Percentiles rank a stretch among this genome's conserved stretches.
phyloP scores from a whole-genome alignment of 2,888 invertebrate genomes.

The Campopleginae sp. region DNA sequence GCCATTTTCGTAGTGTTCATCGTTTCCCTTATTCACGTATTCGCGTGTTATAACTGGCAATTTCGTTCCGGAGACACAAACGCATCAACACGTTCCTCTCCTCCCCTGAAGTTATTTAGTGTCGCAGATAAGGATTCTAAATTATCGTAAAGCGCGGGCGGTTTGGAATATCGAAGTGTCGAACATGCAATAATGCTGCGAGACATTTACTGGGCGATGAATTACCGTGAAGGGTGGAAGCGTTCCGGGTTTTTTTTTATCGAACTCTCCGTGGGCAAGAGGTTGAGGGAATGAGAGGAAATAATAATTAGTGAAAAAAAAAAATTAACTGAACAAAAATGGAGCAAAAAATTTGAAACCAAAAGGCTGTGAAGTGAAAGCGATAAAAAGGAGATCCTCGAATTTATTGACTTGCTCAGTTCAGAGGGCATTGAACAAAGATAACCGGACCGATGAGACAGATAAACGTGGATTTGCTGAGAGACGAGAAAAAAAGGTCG shows the following conservation, averaged over 20 bases:
- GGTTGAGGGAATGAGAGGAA: not conserved
- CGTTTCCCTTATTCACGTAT: slow-evolving; percentile 54
- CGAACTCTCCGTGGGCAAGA: not conserved
- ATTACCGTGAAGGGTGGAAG: not conserved
- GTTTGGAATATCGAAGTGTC: slow-evolving; percentile 12
- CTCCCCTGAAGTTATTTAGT: slow-evolving; percentile 4
- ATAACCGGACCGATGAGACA: slow-evolving; percentile 39
- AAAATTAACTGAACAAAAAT: not conserved
- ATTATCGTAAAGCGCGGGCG: slow-evolving; percentile 14
- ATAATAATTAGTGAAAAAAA: too few species aligned
- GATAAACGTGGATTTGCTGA: slow-evolving; percentile 55
- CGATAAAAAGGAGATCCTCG: not conserved
- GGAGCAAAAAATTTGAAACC: not conserved
- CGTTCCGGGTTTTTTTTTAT: slow-evolving; percentile 3
- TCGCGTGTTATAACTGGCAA: slow-evolving; percentile 54
- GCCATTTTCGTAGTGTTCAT: slow-evolving; percentile 60
- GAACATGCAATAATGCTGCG: not conserved
- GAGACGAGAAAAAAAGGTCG: slow-evolving; percentile 72
- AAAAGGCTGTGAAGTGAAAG: slow-evolving; percentile 19
- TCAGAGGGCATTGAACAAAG: slow-evolving; percentile 10
- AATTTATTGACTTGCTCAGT: slow-evolving; percentile 22
- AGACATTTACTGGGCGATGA: not conserved
- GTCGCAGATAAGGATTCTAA: slow-evolving; percentile 40
- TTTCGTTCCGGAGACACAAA: slow-evolving; percentile 37
- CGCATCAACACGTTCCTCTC: not conserved